Percentiles rank a stretch among this genome's conserved stretches.
Conservation (phyloP, 2,113 vertebrate genomes). For the Peromyscus leucopus region DNA sequence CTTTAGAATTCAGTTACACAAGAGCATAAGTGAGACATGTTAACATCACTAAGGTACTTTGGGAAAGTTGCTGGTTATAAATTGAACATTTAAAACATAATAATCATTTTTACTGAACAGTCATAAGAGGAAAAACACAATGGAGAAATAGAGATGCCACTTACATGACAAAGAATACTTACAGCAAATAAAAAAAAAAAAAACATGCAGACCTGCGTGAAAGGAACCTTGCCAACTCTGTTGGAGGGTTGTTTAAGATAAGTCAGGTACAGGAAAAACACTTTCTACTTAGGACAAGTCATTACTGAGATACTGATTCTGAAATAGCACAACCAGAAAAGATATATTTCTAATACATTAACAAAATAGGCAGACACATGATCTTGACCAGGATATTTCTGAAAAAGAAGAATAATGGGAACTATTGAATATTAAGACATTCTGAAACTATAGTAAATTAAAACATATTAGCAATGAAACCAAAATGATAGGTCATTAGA, state of each 20-base stretch:
- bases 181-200: background rate
- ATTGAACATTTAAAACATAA: background rate
- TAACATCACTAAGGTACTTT: background rate
- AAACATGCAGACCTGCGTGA: background rate
- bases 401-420: background rate
- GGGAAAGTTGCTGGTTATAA: background rate
- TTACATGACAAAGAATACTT: background rate
- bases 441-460: background rate
- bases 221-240: too few species aligned
- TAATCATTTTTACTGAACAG: background rate
- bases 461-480: background rate
- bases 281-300: background rate
- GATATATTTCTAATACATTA: background rate
- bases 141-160: background rate
- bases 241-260: background rate
- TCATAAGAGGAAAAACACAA: background rate
- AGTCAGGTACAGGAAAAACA: background rate
- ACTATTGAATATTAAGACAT: background rate
- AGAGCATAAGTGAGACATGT: background rate
- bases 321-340: background rate
- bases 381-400: background rate
- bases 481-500: background rate
- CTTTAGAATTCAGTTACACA: background rate
- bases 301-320: background rate
- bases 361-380: background rate